A percentile compares a stretch with the other conserved stretches of the same genome.
These are phyloP conservation scores for Zaprionus ornatus DNA, from an alignment of 1,140 invertebrate species.

Conservation along the genomic window DNA sequence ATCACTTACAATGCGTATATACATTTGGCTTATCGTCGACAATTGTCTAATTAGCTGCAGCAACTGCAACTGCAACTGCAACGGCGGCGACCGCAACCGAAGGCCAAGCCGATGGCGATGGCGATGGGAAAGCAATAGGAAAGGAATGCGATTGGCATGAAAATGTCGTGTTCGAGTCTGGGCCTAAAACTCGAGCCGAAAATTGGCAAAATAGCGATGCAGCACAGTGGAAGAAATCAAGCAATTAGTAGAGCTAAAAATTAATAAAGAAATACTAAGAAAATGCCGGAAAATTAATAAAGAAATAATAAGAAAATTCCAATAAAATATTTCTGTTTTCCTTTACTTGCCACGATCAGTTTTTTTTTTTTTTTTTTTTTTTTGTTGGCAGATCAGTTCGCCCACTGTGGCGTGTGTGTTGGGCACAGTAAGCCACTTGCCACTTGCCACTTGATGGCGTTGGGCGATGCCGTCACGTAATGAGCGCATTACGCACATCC, in stretches of 20 bases:
- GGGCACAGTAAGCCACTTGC: constrained; percentile 38
- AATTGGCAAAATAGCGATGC: constrained; percentile 16
- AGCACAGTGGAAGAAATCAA: background rate
- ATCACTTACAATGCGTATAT: constrained; percentile 39
- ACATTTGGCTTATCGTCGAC: constrained; percentile 59
- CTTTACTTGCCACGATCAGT: background rate
- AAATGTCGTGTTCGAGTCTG: constrained; percentile 59
- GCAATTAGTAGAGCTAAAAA: background rate
- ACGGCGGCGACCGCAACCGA: background rate
- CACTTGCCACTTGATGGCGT: constrained; percentile 49
- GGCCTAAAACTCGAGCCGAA: constrained; percentile 57
- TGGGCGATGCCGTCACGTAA: constrained; percentile 75
- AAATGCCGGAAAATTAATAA: background rate
- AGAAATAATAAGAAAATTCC: background rate
- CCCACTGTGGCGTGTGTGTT: constrained; percentile 5
- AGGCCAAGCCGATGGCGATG: background rate
- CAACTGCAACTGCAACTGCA: constrained; percentile 20
- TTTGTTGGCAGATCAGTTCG: background rate
- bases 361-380: too few relatives aligned
- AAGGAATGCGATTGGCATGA: constrained; percentile 76
- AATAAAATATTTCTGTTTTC: background rate
- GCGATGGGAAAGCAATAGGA: constrained; percentile 52
- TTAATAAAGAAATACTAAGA: background rate
- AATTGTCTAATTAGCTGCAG: constrained; percentile 69
- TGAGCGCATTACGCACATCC: constrained; percentile 76